phyloP scores from a whole-genome alignment of 2,113 vertebrate species.

The Beaufortia kweichowensis region DNA sequence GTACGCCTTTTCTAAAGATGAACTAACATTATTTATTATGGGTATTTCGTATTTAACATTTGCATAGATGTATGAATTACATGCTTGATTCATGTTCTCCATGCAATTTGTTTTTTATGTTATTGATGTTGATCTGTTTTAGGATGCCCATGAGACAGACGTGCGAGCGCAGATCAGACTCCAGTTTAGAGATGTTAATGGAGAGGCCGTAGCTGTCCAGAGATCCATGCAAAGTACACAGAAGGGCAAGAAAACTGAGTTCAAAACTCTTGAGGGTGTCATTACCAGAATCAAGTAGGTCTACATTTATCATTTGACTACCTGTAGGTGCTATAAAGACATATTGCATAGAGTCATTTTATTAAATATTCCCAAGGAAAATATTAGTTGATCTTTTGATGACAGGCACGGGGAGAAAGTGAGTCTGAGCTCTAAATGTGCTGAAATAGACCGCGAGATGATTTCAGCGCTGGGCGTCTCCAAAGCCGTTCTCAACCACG shows the following conservation, averaged over 20 bases:
- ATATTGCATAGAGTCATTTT: background rate
- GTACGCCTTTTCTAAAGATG: slow-evolving; percentile 63
- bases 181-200: slow-evolving; percentile 87
- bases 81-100: too few relatives aligned
- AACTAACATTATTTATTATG: too few relatives aligned
- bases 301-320: background rate
- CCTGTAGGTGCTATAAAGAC: too few relatives aligned
- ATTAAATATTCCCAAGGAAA: too few relatives aligned
- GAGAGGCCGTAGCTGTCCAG: slow-evolving; percentile 83
- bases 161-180: slow-evolving; percentile 93
- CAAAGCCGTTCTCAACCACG: slow-evolving; percentile 90
- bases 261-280: slow-evolving; percentile 93
- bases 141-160: slow-evolving; percentile 95
- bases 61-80: too few relatives aligned
- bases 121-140: slow-evolving; percentile 20
- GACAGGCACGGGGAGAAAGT: slow-evolving; percentile 83
- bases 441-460: slow-evolving; percentile 94
- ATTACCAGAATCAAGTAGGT: slow-evolving; percentile 89
- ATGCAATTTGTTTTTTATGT: background rate
- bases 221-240: slow-evolving; percentile 92
- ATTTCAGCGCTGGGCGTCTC: slow-evolving; percentile 92
- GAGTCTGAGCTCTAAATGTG: slow-evolving; percentile 94
- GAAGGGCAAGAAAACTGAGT: slow-evolving; percentile 90
- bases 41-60: background rate
- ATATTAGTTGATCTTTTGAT: background rate